Percentiles rank a stretch among this genome's conserved stretches.
Evolutionary conservation across 2,113 vertebrate genomes (phyloP).

Genomic region (Pluvianellus socialis): DNA sequence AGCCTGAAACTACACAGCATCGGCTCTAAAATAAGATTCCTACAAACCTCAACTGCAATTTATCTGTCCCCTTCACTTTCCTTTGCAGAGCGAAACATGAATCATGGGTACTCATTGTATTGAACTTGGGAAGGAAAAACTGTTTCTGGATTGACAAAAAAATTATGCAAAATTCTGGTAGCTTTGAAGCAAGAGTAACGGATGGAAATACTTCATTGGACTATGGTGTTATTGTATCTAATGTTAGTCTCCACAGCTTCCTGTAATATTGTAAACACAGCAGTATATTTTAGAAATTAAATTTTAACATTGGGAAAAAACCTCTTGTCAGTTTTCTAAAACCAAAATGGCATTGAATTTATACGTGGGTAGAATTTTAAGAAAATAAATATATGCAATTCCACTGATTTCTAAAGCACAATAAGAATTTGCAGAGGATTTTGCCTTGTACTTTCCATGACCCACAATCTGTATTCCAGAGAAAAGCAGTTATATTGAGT

Average conservation of each 20-base stretch:
- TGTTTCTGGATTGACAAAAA: constrained; percentile 57
- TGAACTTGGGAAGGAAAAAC: constrained; percentile 2
- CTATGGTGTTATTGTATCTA: constrained; percentile 61
- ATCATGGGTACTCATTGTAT: neutral
- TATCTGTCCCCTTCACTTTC: neutral
- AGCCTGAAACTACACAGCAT: neutral
- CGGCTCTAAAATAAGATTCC: neutral
- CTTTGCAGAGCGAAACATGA: constrained; percentile 1
- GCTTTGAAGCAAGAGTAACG: constrained; percentile 38
- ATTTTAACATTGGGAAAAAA: neutral
- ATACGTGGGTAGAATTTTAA: neutral
- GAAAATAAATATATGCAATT: neutral
- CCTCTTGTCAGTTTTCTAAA: neutral
- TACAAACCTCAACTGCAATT: neutral
- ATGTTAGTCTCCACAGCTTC: constrained; percentile 27
- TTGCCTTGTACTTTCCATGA: neutral
- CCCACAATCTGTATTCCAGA: neutral
- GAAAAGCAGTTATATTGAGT: neutral
- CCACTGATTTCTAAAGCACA: neutral
- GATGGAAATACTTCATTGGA: constrained; percentile 46
- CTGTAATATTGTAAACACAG: constrained; percentile 18
- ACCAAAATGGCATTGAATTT: neutral
- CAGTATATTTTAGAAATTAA: constrained; percentile 44
- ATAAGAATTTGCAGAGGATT: neutral
- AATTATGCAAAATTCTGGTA: constrained; percentile 61